Evolutionary conservation across 2,113 vertebrate genomes (phyloP).

Genomic region (Dipodomys stephensi): DNA sequence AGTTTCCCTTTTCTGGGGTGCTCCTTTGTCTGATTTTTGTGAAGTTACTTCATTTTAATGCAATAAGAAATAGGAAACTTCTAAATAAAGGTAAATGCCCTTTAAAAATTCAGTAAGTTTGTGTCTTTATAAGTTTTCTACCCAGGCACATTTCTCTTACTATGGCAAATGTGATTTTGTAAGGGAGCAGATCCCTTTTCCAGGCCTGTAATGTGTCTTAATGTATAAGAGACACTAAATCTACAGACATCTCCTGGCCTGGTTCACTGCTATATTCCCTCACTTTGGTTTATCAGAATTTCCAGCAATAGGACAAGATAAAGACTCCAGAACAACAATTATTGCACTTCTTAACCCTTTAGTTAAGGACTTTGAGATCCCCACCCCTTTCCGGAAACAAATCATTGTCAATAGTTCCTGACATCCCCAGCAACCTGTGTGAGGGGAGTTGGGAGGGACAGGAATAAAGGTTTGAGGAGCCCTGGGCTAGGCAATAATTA

Average conservation of each 20-base stretch:
- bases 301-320: background rate
- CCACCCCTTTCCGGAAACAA: background rate
- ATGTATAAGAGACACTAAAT: background rate
- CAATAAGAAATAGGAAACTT: background rate
- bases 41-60: slow-evolving; percentile 18
- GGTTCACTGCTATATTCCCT: background rate
- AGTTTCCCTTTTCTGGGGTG: background rate
- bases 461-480: background rate
- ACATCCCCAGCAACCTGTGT: background rate
- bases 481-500: background rate
- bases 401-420: background rate
- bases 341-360: background rate
- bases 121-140: slow-evolving; percentile 40
- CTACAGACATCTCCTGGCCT: background rate
- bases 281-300: background rate
- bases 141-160: background rate
- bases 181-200: background rate
- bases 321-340: background rate
- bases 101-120: background rate
- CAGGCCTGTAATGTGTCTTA: background rate
- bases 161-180: background rate
- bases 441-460: accelerated
- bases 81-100: background rate
- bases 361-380: background rate
- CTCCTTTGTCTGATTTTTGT: background rate